A percentile compares a stretch with the other conserved stretches of the same genome.
phyloP scores from a whole-genome alignment of 2,888 invertebrate species.

The Exocentrus adspersus region DNA sequence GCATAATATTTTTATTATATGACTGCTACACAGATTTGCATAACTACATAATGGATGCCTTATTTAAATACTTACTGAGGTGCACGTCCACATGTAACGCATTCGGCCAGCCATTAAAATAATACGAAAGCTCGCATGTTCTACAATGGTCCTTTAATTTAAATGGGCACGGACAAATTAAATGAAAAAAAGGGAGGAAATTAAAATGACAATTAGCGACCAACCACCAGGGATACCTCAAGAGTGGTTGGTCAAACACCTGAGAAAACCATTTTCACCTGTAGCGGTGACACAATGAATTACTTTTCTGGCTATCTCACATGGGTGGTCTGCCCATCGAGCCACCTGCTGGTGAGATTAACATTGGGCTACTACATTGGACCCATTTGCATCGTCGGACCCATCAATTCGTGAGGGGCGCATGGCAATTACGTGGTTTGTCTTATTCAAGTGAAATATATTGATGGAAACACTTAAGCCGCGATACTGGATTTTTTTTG shows the following conservation, averaged over 20 bases:
- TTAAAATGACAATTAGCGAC: constrained; percentile 32
- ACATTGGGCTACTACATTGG: constrained; percentile 36
- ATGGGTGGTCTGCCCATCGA: constrained; percentile 47
- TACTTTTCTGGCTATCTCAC: constrained; percentile 30
- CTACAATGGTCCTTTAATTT: constrained; percentile 23
- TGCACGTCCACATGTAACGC: neutral
- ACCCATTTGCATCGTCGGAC: constrained; percentile 32
- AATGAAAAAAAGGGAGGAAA: constrained; percentile 12
- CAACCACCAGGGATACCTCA: constrained; percentile 18
- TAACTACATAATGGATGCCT: constrained; percentile 10
- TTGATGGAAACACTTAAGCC: constrained; percentile 19
- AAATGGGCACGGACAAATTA: constrained; percentile 17
- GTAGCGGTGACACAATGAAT: constrained; percentile 48
- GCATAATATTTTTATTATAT: constrained; percentile 17
- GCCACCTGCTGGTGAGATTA: constrained; percentile 43
- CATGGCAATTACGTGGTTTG: constrained; percentile 29
- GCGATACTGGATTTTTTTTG: no score
- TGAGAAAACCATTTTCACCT: constrained; percentile 46
- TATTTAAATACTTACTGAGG: constrained; percentile 5
- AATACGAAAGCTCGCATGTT: constrained; percentile 6
- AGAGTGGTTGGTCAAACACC: constrained; percentile 42
- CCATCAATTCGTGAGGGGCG: constrained; percentile 31
- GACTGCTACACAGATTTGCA: constrained; percentile 7
- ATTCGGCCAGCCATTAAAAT: constrained; percentile 18
- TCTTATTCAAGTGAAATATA: constrained; percentile 19